Evolutionary conservation across 2,888 invertebrate genomes (phyloP).

Genomic region (Aphrophora alni): DNA sequence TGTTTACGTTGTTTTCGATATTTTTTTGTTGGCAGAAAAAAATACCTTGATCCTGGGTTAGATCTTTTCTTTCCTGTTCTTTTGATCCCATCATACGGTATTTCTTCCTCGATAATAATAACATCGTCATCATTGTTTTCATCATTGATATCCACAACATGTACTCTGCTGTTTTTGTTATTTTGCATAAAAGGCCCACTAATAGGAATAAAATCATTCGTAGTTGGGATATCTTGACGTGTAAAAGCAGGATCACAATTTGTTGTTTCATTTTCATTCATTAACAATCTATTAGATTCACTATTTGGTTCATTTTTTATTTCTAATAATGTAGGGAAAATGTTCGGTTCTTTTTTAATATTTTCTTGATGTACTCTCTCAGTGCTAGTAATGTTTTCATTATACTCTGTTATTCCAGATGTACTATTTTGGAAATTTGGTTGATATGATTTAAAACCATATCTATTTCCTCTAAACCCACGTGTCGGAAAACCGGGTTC

Average conservation of each 20-base stretch:
- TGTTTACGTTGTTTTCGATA: not conserved
- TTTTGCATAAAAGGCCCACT: not conserved
- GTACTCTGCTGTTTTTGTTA: not conserved
- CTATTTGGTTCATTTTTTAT: not conserved
- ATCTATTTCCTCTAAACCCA: too few species aligned
- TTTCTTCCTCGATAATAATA: not conserved
- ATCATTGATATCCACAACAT: not conserved
- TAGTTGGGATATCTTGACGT: not conserved
- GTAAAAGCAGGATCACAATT: slow-evolving; percentile 21
- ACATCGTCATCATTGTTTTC: not conserved
- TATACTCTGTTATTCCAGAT: too few species aligned
- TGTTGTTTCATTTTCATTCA: too few species aligned
- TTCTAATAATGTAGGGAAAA: too few species aligned
- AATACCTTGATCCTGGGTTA: not conserved
- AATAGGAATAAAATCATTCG: slow-evolving; percentile 1
- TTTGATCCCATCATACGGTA: not conserved
- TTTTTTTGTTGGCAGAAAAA: not conserved
- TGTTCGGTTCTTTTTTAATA: too few species aligned
- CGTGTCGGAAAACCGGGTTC: too few species aligned
- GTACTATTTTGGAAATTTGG: too few species aligned
- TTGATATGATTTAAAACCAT: too few species aligned
- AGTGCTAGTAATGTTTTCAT: not conserved
- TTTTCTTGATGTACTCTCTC: too few species aligned
- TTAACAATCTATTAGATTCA: too few species aligned
- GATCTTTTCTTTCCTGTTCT: not conserved